Base-by-base conservation (phyloP, 2,888 invertebrate genomes). In the Lottia gigantea region DNA sequence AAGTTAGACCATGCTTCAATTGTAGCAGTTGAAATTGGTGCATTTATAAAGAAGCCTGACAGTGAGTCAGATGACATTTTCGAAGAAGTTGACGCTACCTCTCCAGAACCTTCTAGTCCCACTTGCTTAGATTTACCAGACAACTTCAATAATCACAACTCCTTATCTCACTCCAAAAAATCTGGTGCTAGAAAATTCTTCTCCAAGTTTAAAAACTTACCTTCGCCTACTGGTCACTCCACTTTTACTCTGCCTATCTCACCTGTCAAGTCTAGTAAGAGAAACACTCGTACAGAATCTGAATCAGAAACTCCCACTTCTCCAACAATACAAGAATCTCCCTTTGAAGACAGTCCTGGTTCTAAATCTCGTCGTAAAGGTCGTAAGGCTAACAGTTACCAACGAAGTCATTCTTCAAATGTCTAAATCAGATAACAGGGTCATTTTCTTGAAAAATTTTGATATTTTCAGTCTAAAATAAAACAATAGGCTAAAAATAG, bases 1-100 rank as follows among this genome's bases (percentile, higher is more conserved):
- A 96, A 96, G 88, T 89, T 96, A 77, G 95, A 96, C 88, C 95
- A 95, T 88, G 95, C 95, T 26, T 93, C 94, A 6, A 93, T 95
- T 25, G 93, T 94, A 66, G 95, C 95, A 1, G 95, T 93, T 85
- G 92, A 93, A 76, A 93, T 95, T n/a, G 86, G 87, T 25, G 77
- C 80, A 23, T 84, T 83, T 78, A 77, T 80, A 16, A 78, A 84
- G 63, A 82, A 83, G 65, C 82, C 83, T 64, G 80, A 84, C 67
- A 77, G 80, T 63, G 73, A 76, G 64, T 45, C 63, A 55, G 45
- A 62, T 2, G 40, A 67, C 25, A 46, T 55, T 62, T 19, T 49
- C 55, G 31, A 62, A 46, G 25, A 31, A 46, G 46, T 31, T 25
- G 55, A 40, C 26, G 40, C 61, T 16, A 47, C 55, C 69, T 49